These are phyloP conservation scores for Microdon myrmicae DNA, from an alignment of 2,888 invertebrate genomes.

Conservation along the genomic window DNA sequence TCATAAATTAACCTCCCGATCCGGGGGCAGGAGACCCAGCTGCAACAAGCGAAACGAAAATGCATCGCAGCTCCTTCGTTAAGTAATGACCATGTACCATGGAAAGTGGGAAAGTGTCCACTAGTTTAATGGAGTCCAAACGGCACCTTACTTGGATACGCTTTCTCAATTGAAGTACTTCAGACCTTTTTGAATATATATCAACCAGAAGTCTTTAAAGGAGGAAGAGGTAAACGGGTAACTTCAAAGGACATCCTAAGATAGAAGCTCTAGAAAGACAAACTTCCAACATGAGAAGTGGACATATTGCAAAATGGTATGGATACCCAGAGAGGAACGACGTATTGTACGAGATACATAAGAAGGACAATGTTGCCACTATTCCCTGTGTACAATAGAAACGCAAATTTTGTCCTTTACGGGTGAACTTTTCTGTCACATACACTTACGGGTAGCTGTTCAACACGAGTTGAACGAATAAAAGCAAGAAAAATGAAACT, in stretches of 20 bases:
- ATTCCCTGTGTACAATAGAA: slow-evolving; percentile 27
- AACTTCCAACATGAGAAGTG: slow-evolving; percentile 43
- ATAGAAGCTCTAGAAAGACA: slow-evolving; percentile 34
- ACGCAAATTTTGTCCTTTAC: slow-evolving; percentile 49
- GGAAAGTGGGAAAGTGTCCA: slow-evolving; percentile 35
- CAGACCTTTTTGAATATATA: background rate
- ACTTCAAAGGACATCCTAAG: slow-evolving; percentile 2
- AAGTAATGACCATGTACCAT: slow-evolving; percentile 50
- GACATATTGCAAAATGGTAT: slow-evolving; percentile 49
- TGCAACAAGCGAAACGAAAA: slow-evolving; percentile 64
- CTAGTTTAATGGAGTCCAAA: slow-evolving; percentile 40
- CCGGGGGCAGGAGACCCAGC: slow-evolving; percentile 57
- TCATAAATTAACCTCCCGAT: slow-evolving; percentile 47
- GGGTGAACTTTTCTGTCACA: slow-evolving; percentile 21
- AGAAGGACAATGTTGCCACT: too few relatives aligned
- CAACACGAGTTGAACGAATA: background rate
- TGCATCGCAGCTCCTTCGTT: slow-evolving; percentile 57
- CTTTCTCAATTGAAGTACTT: background rate
- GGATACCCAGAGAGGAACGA: slow-evolving; percentile 26
- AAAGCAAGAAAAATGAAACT: slow-evolving; percentile 6
- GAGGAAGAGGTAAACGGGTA: background rate
- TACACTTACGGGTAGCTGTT: too few relatives aligned
- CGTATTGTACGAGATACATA: too few relatives aligned
- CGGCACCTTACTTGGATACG: slow-evolving; percentile 17
- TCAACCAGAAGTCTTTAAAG: slow-evolving; percentile 1